Evolutionary conservation across 2,888 invertebrate species (phyloP).

Genomic region (Heliconius ethilla): DNA sequence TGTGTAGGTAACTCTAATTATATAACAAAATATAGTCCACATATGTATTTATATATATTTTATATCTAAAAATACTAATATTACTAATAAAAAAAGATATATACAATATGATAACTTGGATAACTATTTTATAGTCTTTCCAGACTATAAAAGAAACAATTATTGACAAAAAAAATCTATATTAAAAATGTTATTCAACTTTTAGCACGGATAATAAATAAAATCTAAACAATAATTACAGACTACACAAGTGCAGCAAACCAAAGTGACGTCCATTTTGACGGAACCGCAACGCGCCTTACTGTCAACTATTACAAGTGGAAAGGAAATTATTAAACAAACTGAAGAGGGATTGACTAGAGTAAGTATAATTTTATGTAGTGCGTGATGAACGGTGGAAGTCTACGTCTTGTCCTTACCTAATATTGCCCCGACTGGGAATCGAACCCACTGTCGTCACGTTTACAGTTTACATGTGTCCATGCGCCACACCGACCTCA

Average conservation of each 20-base stretch:
- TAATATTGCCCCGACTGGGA: no score
- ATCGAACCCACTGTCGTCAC: no score
- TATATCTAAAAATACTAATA: not conserved
- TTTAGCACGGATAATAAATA: not conserved
- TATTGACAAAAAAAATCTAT: no score
- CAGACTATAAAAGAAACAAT: no score
- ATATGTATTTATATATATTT: not conserved
- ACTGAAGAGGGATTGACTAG: slow-evolving; percentile 90
- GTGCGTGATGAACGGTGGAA: not conserved
- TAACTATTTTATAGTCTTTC: no score
- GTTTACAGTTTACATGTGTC: no score
- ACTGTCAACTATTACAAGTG: slow-evolving; percentile 93
- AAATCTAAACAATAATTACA: slow-evolving; percentile 44
- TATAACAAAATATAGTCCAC: not conserved
- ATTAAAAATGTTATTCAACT: no score
- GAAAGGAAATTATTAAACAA: slow-evolving; percentile 92
- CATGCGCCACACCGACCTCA: no score
- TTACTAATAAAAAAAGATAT: not conserved
- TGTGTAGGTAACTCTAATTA: slow-evolving; percentile 68
- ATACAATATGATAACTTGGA: not conserved
- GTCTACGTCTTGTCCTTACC: not conserved
- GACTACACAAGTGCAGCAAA: slow-evolving; percentile 87
- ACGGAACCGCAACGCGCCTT: slow-evolving; percentile 96
- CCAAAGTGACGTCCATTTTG: slow-evolving; percentile 91
- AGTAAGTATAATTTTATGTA: slow-evolving; percentile 54